Evolutionary conservation across 2,888 invertebrate species (phyloP), one percentile per base, ranked within the genome.

Genomic region (Lepas anatifera): DNA sequence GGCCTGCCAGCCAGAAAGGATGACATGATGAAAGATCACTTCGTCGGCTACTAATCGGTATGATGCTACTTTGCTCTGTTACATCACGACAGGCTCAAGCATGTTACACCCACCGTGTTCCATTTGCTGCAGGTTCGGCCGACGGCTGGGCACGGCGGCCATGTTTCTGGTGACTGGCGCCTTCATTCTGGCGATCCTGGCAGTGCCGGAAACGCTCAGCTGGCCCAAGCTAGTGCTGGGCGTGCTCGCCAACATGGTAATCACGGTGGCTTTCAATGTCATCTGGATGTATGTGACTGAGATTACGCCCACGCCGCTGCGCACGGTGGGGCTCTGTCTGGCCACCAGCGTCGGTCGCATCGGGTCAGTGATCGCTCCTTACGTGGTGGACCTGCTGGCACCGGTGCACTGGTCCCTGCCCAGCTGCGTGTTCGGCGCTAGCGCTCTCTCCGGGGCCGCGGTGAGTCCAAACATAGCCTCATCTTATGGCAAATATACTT

Each of bases 291-390:
- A 50, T 27, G 25, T 27, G 25, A 3, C 25, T 27, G 50, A 50
- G 27, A 25, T 4, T 27, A 27, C 27, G 25, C 50, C 50, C 13
- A 50, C 50, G 25, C 25, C 27, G 50, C 13, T 50, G 50, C 50
- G 95, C 39, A 93, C 93, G 77, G 87, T 89, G 50, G 94, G 92
- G 0, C 87, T 94, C 70, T 94, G 94, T 0, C 82, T 89, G 4
- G 87, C 90, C 39, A 93, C 93, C 0, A 89, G 92, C 82, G 85
- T 88, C 71, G 93, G 92, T 0, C 85, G 94, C 76, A 81, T 93
- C 71, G 95, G 94, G 10, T 92, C 92, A 0, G 90, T 94, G 84
- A 75, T 87, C 6, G 91, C 94, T 0, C 93, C 93, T 0, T 90
- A 89, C 75, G 85, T 94, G 2, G 87, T 89, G 2, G 85, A 87